Percentiles rank a stretch among this genome's conserved stretches.
These are phyloP conservation scores for Camponotus pennsylvanicus DNA, from an alignment of 1,140 invertebrate genomes.

Conservation along the genomic window DNA sequence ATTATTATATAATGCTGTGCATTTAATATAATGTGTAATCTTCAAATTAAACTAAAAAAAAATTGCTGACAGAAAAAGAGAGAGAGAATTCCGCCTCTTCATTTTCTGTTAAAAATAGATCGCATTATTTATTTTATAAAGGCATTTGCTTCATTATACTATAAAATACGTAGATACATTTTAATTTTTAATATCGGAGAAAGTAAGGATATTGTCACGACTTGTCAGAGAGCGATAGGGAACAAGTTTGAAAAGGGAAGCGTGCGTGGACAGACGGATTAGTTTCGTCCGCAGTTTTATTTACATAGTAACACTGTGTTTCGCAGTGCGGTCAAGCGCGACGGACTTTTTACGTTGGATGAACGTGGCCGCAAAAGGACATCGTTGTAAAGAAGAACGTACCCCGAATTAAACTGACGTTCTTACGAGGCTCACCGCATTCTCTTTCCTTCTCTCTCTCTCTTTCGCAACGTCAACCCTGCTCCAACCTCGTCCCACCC, in stretches of 20 bases:
- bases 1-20: not conserved
- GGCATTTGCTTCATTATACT: not conserved
- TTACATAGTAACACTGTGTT: constrained; percentile 17
- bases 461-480: not conserved
- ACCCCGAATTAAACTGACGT: constrained; percentile 45
- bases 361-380: constrained; percentile 29
- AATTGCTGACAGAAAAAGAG: not conserved
- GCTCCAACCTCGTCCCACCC: not conserved
- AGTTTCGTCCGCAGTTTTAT: constrained; percentile 10
- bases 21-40: not conserved
- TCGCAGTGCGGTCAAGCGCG: constrained; percentile 11
- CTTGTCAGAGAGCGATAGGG: too few species aligned
- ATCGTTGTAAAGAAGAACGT: constrained; percentile 15
- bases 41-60: not conserved
- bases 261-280: not conserved
- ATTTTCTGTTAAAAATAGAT: not conserved
- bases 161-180: not conserved
- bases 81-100: not conserved
- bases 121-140: not conserved
- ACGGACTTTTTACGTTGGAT: constrained; percentile 15
- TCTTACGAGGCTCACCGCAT: not conserved
- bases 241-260: not conserved
- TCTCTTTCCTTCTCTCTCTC: not conserved
- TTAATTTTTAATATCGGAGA: not conserved
- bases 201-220: not conserved